Evolutionary conservation across 2,888 invertebrate genomes (phyloP), one percentile per base, ranked within the genome.

Genomic region (Drosophila tripunctata): DNA sequence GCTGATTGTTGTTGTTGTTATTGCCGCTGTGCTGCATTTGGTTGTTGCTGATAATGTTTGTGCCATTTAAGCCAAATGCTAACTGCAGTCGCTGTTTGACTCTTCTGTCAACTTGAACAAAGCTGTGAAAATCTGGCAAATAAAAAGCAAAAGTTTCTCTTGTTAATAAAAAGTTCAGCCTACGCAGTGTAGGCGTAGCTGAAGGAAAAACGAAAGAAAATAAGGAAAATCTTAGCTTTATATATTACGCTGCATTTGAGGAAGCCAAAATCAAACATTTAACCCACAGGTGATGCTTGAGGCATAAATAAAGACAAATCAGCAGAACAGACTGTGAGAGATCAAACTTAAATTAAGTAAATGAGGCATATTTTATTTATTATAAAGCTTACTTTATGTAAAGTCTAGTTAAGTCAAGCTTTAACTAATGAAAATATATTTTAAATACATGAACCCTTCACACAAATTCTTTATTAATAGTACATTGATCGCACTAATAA

Each of bases 241-340:
- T 70, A 70, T 55, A 65, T 54, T 57, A 52, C 27, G 38, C 38
- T 38, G 43, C 41, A 62, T 78, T 73, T 56, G 64, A 54, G 41
- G 5, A 51, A 21, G 67, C 12, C 61, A 56, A 31, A 54, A 82
- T 67, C 66, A 68, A 86, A 69, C 51, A 55, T 60, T 83, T 86
- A 86, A 86, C 64, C 48, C 60, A 33, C 33, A 70, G 40, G 47
- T n/a, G 33, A 36, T 40, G 41, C 36, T 8, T 36, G 43, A n/a
- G 36, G 50, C 33, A 12, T 43, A 22, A 38, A 33, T 10, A 4
- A 6, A 17, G 15, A 21, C 15, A n/a, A 14, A 10, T n/a, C 6
- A 41, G 8, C 8, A 22, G 21, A 31, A n/a, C 31, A n/a, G n/a
- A 31, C 4, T 31, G 31, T n/a, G 31, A 10, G n/a, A 12, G 27